Conservation (phyloP, 1,140 invertebrate genomes). For the Panagrolaimus sp. region DNA sequence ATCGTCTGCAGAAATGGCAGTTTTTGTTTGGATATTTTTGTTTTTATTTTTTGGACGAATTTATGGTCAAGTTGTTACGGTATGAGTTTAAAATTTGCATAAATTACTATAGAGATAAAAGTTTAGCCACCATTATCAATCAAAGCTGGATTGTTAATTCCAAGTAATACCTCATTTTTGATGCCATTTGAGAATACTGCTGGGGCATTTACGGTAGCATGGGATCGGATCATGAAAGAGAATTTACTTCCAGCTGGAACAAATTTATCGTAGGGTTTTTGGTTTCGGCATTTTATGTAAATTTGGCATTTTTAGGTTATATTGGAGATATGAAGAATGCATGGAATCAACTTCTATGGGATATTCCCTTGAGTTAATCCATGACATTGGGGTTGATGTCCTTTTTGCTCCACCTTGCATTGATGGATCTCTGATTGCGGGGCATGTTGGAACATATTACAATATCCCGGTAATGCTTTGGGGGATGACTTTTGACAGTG, state of each 20-base stretch:
- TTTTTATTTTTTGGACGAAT: too few species aligned
- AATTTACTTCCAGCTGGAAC: slow-evolving; percentile 20
- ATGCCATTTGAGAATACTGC: slow-evolving; percentile 18
- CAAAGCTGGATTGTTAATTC: background rate
- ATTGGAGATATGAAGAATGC: slow-evolving; percentile 32
- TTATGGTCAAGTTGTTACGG: too few species aligned
- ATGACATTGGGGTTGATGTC: slow-evolving; percentile 24
- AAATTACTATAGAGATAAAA: too few species aligned
- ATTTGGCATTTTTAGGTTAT: slow-evolving; percentile 25
- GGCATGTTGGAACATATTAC: slow-evolving; percentile 31
- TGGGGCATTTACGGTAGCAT: slow-evolving; percentile 24
- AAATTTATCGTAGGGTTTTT: slow-evolving; percentile 30
- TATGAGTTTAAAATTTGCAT: too few species aligned
- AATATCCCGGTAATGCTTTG: slow-evolving; percentile 31
- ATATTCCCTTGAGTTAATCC: slow-evolving; percentile 27
- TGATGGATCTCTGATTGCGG: slow-evolving; percentile 24
- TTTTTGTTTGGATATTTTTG: too few species aligned
- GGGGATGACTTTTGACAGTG: slow-evolving; percentile 27
- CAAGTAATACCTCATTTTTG: background rate
- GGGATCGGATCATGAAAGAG: slow-evolving; percentile 26
- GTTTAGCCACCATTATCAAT: background rate
- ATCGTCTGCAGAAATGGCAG: too few species aligned
- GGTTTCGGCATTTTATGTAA: background rate
- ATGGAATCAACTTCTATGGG: slow-evolving; percentile 21
- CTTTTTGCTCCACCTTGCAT: slow-evolving; percentile 31